These are phyloP conservation scores for Drosophila lacertosa DNA, from an alignment of 1,140 invertebrate genomes.

Conservation along the genomic window DNA sequence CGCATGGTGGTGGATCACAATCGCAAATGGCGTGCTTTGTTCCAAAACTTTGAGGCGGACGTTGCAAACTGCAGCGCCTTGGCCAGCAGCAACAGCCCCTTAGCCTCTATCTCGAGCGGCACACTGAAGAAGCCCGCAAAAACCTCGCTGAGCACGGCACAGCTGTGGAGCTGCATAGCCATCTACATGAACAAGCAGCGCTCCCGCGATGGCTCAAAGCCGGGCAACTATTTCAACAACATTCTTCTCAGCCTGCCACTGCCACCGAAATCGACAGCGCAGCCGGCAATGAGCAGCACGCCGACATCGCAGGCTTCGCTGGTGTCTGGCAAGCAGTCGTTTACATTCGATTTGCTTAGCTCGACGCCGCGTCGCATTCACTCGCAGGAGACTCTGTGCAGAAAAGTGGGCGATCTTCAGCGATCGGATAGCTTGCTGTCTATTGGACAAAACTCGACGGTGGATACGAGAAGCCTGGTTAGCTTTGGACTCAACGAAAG, in stretches of 20 bases:
- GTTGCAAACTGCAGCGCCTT: slow-evolving; percentile 55
- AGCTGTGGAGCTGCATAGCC: slow-evolving; percentile 85
- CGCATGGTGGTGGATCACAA: slow-evolving; percentile 68
- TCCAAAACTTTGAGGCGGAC: slow-evolving; percentile 78
- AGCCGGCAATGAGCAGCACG: slow-evolving; percentile 37
- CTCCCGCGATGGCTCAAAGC: slow-evolving; percentile 55
- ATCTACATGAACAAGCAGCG: slow-evolving; percentile 86
- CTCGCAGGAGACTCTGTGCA: slow-evolving; percentile 70
- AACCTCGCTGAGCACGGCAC: slow-evolving; percentile 52
- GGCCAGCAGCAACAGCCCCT: slow-evolving; percentile 11
- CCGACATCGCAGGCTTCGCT: slow-evolving; percentile 32
- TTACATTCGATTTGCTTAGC: slow-evolving; percentile 54
- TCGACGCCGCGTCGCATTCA: slow-evolving; percentile 65
- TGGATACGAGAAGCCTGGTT: slow-evolving; percentile 58
- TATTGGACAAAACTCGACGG: slow-evolving; percentile 58
- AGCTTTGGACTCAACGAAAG: slow-evolving; percentile 57
- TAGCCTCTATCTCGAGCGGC: slow-evolving; percentile 19
- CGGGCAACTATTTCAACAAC: slow-evolving; percentile 77
- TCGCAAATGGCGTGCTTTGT: slow-evolving; percentile 70
- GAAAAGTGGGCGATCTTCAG: slow-evolving; percentile 40
- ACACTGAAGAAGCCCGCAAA: slow-evolving; percentile 51
- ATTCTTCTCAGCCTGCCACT: slow-evolving; percentile 71
- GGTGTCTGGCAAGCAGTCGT: slow-evolving; percentile 32
- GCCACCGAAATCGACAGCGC: slow-evolving; percentile 54
- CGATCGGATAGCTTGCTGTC: slow-evolving; percentile 65